These are phyloP conservation scores for Prietella phreatophila DNA, from an alignment of 2,113 vertebrate species.

Conservation along the genomic window DNA sequence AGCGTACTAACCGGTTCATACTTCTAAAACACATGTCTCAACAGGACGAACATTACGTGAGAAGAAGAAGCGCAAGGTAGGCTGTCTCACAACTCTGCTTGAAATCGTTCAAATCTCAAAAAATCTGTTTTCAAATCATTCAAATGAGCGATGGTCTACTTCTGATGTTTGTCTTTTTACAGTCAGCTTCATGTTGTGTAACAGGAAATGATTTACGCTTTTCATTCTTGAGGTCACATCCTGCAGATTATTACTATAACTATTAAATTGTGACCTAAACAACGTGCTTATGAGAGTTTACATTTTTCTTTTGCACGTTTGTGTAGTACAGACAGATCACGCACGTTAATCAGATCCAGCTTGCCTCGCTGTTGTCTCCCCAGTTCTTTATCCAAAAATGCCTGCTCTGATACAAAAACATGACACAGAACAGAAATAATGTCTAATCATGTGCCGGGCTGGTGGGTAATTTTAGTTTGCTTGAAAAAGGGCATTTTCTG, in stretches of 20 bases:
- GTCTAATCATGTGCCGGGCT: not conserved
- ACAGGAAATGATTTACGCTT: slow-evolving; percentile 3
- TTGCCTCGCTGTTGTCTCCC: not conserved
- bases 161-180: not conserved
- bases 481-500: not conserved
- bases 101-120: too few species aligned
- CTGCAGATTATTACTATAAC: not conserved
- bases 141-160: not conserved
- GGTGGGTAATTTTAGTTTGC: not conserved
- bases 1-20: slow-evolving; percentile 20
- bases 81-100: not conserved
- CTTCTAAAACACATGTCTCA: slow-evolving; percentile 65
- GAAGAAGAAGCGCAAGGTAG: slow-evolving; percentile 72
- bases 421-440: not conserved
- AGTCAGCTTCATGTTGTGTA: not conserved
- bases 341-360: not conserved
- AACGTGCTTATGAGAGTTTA: not conserved
- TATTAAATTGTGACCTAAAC: not conserved
- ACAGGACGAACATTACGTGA: slow-evolving; percentile 70
- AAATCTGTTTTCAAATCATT: not conserved
- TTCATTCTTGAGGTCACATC: not conserved
- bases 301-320: not conserved
- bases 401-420: slow-evolving; percentile 17
- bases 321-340: not conserved
- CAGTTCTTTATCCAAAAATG: not conserved